Conservation (phyloP, 1,140 invertebrate genomes). For the Caenorhabditis tropicalis region DNA sequence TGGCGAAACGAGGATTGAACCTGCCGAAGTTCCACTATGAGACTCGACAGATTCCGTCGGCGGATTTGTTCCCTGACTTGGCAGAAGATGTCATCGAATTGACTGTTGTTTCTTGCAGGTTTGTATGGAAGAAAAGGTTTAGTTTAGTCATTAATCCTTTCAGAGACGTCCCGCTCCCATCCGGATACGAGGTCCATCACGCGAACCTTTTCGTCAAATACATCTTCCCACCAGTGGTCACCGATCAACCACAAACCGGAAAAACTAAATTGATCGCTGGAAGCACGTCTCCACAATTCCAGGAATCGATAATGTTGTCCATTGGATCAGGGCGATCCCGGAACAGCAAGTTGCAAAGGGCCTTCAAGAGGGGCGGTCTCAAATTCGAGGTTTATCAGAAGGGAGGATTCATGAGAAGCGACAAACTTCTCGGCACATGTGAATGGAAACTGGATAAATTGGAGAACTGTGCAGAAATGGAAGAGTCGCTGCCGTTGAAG, state of each 20-base stretch:
- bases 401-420: constrained; percentile 87
- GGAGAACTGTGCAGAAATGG: constrained; percentile 84
- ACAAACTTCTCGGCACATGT: constrained; percentile 84
- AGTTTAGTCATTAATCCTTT: too few species aligned
- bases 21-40: constrained; percentile 87
- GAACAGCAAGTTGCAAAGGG: constrained; percentile 14
- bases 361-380: constrained; percentile 42
- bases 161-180: constrained; percentile 53
- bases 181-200: constrained; percentile 83
- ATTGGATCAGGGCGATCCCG: constrained; percentile 46
- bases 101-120: constrained; percentile 50
- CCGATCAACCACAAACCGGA: constrained; percentile 82
- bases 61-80: constrained; percentile 89
- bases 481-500: constrained; percentile 89
- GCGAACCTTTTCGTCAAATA: constrained; percentile 88
- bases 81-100: constrained; percentile 80
- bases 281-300: constrained; percentile 81
- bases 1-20: constrained; percentile 76
- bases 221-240: constrained; percentile 85
- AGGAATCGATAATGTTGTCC: constrained; percentile 42
- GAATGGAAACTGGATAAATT: constrained; percentile 84
- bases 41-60: constrained; percentile 84
- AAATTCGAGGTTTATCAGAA: constrained; percentile 80
- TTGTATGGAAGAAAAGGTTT: neutral
- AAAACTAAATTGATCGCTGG: constrained; percentile 82